Base-by-base conservation (phyloP, 2,888 invertebrate genomes). In the Sarcophaga rosellei region DNA sequence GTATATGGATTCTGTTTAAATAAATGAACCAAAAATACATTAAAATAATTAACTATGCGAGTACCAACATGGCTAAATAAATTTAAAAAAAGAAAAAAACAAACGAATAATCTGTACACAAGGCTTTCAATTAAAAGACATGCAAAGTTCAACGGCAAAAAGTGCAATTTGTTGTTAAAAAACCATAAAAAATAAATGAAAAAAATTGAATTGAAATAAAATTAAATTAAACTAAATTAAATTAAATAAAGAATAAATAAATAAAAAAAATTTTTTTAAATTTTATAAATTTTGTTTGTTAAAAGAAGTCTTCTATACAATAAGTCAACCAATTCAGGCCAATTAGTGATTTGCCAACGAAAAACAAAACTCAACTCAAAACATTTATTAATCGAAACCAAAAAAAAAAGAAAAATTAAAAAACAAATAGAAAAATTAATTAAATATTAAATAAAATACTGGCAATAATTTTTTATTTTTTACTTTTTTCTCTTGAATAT, bases 91-190 rank as follows among this genome's bases (percentile, higher is more conserved):
- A 35, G 10, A 35, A 1, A 35, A 35, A 35, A 35, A 8, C 6
- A 8, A 6, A 35, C 1, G 8, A 35, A 35, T 35, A 8, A 35
- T 35, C 35, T 35, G 35, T 57, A 21, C 21, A 72, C 17, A 23
- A 62, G 11, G 45, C 15, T 44, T 35, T 47, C 15, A 25, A 35
- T n/a, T n/a, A 69, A 85, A 72, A 10, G 35, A 77, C 82, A 86
- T 86, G 86, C 86, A 80, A 35, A 68, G 69, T 68, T 44, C 2
- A 70, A 83, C 80, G 73, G 76, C 72, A 68, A 81, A 78, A 80
- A 70, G 86, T 86, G 86, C 86, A 80, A 68, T 74, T 83, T 77
- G 76, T 86, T 80, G 35, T 35, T 65, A 82, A 53, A 15, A 86
- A 77, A 45, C n/a, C 12, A 35, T 47, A 45, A 74, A 61, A 75